These are phyloP conservation scores for Drosophila ogumai DNA, from an alignment of 1,140 invertebrate species.

Conservation along the genomic window DNA sequence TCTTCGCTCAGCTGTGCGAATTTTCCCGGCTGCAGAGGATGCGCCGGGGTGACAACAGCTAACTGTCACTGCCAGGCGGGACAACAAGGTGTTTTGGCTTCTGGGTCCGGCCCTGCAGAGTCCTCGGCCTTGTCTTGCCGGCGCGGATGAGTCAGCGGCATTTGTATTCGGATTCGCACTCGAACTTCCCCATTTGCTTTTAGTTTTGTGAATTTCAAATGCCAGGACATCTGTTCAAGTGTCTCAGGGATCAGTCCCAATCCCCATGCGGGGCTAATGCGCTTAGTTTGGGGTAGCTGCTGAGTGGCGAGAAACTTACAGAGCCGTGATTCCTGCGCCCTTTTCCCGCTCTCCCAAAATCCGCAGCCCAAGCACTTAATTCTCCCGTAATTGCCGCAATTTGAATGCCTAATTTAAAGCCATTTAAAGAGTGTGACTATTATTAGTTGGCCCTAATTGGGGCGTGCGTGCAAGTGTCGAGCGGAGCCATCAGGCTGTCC, in stretches of 20 bases:
- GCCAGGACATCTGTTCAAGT: constrained; percentile 83
- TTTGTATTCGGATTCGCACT: constrained; percentile 41
- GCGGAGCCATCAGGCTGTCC: constrained; percentile 9
- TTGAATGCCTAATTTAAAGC: constrained; percentile 33
- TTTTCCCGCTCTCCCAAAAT: not conserved
- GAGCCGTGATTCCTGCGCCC: not conserved
- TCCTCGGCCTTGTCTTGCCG: constrained; percentile 53
- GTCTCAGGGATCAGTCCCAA: constrained; percentile 47
- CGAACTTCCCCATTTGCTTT: constrained; percentile 57
- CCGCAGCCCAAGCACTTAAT: not conserved
- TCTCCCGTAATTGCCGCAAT: constrained; percentile 27
- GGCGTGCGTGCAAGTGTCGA: constrained; percentile 10
- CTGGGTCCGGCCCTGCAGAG: constrained; percentile 15
- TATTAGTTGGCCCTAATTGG: constrained; percentile 12
- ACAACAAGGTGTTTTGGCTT: constrained; percentile 61
- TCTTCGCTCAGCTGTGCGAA: constrained; percentile 71
- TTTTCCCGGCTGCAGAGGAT: constrained; percentile 52
- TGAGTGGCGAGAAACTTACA: constrained; percentile 14
- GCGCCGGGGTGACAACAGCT: constrained; percentile 60
- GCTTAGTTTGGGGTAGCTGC: constrained; percentile 23
- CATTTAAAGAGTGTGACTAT: constrained; percentile 20
- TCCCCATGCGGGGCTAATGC: constrained; percentile 50
- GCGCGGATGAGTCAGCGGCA: constrained; percentile 35
- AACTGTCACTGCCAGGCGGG: constrained; percentile 64
- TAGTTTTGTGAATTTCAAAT: constrained; percentile 84